Evolutionary conservation across 2,113 vertebrate genomes (phyloP).

Genomic region (Zingel zingel): DNA sequence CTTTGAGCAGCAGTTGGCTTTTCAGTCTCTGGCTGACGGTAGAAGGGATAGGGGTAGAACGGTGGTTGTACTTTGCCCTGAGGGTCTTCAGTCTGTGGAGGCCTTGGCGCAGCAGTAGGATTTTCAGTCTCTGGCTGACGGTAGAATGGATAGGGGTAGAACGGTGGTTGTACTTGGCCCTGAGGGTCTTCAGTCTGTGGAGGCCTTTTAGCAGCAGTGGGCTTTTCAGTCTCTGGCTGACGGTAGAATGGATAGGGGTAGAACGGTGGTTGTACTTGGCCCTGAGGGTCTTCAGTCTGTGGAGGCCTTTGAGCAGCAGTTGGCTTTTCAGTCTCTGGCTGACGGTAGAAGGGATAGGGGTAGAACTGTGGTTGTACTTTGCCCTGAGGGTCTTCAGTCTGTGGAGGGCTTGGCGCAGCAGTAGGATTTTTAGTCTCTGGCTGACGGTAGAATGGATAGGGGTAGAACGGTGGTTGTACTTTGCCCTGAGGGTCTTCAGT

Average conservation of each 20-base stretch:
- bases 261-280: neutral
- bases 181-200: neutral
- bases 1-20: neutral
- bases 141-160: slow-evolving; percentile 9
- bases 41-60: no score
- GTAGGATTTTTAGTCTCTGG: neutral
- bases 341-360: no score
- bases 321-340: neutral
- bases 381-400: neutral
- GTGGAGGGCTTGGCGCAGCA: neutral
- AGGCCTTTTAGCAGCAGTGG: neutral
- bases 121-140: neutral
- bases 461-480: neutral
- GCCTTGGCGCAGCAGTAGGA: neutral
- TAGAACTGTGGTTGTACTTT: no score
- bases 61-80: neutral
- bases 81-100: neutral
- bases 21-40: neutral
- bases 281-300: neutral
- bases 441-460: neutral
- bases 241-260: neutral
- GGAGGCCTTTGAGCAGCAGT: neutral
- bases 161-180: neutral
- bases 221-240: neutral
- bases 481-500: neutral